Evolutionary conservation across 35 echinoderm and acorn worm genomes (phyloP).

Genomic region (Anneissia japonica): DNA sequence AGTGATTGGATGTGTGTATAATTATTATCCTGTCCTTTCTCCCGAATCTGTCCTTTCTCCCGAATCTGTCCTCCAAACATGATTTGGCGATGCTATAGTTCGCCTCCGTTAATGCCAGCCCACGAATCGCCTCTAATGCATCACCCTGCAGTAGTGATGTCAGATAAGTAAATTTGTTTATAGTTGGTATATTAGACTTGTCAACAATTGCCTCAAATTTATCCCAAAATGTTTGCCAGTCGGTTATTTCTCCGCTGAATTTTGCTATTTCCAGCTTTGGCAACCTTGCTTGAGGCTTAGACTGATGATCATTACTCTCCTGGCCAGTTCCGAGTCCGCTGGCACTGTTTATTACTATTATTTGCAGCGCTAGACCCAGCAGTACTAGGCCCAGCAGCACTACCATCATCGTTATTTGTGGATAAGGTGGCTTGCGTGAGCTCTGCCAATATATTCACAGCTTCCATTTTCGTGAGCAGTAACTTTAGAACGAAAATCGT

Average conservation of each 20-base stretch:
- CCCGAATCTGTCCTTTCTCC: neutral
- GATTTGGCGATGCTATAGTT: constrained; percentile 17
- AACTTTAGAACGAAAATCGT: neutral
- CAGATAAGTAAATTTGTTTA: constrained; percentile 24
- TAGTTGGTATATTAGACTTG: neutral
- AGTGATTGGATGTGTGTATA: neutral
- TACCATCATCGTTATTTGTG: neutral
- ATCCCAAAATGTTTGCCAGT: constrained; percentile 24
- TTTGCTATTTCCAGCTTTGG: constrained; percentile 20
- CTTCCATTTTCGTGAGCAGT: no score
- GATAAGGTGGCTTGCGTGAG: neutral
- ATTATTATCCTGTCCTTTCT: neutral
- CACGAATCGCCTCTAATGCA: neutral
- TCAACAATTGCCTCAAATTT: neutral
- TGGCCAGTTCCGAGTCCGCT: neutral
- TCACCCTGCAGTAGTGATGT: constrained; percentile 7
- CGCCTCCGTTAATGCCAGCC: constrained; percentile 3
- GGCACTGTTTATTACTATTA: neutral
- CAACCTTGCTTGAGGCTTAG: neutral
- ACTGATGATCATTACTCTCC: neutral
- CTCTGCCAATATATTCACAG: neutral
- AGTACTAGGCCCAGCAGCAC: neutral
- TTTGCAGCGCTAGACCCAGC: neutral
- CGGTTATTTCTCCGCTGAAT: constrained; percentile 23
- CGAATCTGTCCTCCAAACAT: neutral